A percentile compares a stretch with the other conserved stretches of the same genome.
Evolutionary conservation across 2,888 invertebrate species (phyloP).

Genomic region (Cylindroiulus punctatus): DNA sequence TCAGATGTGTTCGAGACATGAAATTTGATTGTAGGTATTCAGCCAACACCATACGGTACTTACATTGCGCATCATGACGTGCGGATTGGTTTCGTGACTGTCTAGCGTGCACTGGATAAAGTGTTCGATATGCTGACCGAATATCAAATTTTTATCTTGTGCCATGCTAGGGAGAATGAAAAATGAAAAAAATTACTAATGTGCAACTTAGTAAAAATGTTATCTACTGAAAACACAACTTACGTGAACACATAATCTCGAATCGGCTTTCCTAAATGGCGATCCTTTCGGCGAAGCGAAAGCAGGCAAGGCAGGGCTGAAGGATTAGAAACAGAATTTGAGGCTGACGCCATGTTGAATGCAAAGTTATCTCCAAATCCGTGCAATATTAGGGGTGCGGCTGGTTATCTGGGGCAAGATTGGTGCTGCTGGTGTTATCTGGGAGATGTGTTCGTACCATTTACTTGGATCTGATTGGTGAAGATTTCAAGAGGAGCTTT

Average conservation of each 20-base stretch:
- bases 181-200: neutral
- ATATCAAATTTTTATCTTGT: constrained; percentile 85
- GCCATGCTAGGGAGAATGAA: constrained; percentile 69
- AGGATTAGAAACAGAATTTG: neutral
- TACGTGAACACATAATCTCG: constrained; percentile 56
- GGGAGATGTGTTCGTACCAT: neutral
- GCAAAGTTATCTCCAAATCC: neutral
- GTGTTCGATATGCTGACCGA: constrained; percentile 91
- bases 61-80: constrained; percentile 73
- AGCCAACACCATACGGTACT: constrained; percentile 59
- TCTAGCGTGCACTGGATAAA: constrained; percentile 93
- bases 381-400: neutral
- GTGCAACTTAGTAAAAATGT: neutral
- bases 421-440: neutral
- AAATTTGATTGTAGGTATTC: neutral
- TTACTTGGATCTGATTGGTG: neutral
- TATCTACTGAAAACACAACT: neutral
- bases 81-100: constrained; percentile 86
- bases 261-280: constrained; percentile 53
- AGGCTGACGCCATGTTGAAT: neutral
- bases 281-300: constrained; percentile 54
- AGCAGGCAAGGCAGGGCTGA: constrained; percentile 55
- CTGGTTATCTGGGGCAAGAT: neutral
- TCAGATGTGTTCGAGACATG: neutral
- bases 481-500: neutral